Evolutionary conservation across 2,797 vertebrate genomes (phyloP).

Genomic region (Lithobates sylvaticus): DNA sequence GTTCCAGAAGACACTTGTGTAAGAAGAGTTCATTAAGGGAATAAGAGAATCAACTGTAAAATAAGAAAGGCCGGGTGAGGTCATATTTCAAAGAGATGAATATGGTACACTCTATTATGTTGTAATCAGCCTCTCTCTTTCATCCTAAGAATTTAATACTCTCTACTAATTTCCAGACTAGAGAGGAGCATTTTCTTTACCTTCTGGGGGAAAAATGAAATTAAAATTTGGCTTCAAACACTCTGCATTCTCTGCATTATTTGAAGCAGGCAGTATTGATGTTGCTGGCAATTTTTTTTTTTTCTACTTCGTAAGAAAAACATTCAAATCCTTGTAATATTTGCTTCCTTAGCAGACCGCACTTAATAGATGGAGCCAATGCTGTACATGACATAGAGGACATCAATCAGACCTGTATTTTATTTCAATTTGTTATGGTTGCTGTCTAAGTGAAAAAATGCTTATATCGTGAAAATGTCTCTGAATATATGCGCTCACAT

Average conservation of each 20-base stretch:
- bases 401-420: conserved; percentile 80
- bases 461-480: conserved; percentile 80
- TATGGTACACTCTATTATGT: conserved; percentile 85
- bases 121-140: conserved; percentile 84
- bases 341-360: conserved; percentile 79
- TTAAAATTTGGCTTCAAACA: conserved; percentile 68
- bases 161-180: conserved; percentile 76
- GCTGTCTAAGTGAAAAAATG: conserved; percentile 80
- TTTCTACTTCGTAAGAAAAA: conserved; percentile 84
- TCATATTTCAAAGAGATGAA: conserved; percentile 86
- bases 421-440: conserved; percentile 85
- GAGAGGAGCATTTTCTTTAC: conserved; percentile 64
- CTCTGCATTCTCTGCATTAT: conserved; percentile 73
- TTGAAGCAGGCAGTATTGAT: conserved; percentile 72
- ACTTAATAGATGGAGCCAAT: conserved; percentile 80
- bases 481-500: conserved; percentile 77
- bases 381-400: conserved; percentile 74
- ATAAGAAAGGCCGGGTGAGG: conserved; percentile 80
- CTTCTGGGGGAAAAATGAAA: conserved; percentile 63
- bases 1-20: conserved; percentile 80
- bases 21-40: conserved; percentile 82
- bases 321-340: conserved; percentile 85
- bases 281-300: conserved; percentile 73
- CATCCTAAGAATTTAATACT: conserved; percentile 79
- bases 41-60: conserved; percentile 85